phyloP scores from a whole-genome alignment of 2,888 invertebrate species.

The Pelosia muscerda region DNA sequence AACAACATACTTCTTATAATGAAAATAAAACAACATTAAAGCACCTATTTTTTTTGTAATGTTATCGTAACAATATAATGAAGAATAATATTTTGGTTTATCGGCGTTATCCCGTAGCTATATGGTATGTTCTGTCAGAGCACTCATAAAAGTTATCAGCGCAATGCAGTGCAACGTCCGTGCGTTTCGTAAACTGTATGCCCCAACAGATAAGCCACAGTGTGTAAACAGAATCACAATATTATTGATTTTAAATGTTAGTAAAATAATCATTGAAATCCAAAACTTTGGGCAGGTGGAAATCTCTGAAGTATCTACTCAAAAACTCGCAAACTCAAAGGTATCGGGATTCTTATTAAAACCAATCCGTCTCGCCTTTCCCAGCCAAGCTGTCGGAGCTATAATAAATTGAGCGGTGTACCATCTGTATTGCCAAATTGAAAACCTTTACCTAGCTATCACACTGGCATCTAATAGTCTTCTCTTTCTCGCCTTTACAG shows the following conservation, averaged over 20 bases:
- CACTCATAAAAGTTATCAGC: constrained; percentile 55
- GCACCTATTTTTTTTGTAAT: neutral
- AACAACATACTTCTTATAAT: too few relatives aligned
- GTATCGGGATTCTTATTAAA: neutral
- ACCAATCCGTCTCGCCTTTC: neutral
- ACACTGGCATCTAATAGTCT: neutral
- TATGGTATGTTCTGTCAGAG: neutral
- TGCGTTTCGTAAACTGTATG: constrained; percentile 44
- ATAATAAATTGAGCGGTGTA: neutral
- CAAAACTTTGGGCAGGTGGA: too few relatives aligned
- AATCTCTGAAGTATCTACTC: too few relatives aligned
- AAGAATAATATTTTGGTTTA: neutral
- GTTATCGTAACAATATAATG: neutral
- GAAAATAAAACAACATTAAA: neutral
- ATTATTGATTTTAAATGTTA: neutral
- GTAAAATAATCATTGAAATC: neutral
- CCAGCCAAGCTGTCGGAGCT: neutral
- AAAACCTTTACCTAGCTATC: neutral
- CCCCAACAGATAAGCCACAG: constrained; percentile 34
- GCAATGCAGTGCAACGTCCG: constrained; percentile 57
- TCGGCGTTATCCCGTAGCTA: neutral
- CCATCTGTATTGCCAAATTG: neutral
- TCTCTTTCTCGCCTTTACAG: neutral
- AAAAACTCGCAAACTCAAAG: too few relatives aligned
- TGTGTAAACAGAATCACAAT: constrained; percentile 12